Percentiles rank a stretch among this genome's conserved stretches.
phyloP scores from a whole-genome alignment of 2,888 invertebrate genomes.

The Dione vanillae region DNA sequence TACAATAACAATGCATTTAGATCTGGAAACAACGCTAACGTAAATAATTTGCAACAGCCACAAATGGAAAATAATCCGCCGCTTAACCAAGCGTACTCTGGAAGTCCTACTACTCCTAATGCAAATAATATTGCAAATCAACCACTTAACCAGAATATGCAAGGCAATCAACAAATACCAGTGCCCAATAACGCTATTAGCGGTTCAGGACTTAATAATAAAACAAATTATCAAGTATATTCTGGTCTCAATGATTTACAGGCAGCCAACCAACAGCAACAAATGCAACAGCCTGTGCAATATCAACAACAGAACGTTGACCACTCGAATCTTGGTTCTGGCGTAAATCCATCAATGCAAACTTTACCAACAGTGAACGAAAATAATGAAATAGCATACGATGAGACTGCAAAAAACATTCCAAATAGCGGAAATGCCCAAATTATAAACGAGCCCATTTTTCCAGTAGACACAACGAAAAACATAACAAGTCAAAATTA shows the following conservation, averaged over 20 bases:
- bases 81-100: conserved; percentile 29
- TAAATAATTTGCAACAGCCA: conserved; percentile 23
- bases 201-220: conserved; percentile 8
- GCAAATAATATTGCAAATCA: not conserved
- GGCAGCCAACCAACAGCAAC: conserved; percentile 50
- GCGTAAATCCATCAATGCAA: conserved; percentile 37
- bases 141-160: not conserved
- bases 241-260: conserved; percentile 39
- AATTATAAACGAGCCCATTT: conserved; percentile 64
- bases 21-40: conserved; percentile 35
- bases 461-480: conserved; percentile 63
- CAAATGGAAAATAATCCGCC: conserved; percentile 29
- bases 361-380: conserved; percentile 50
- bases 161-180: conserved; percentile 17
- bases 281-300: conserved; percentile 49
- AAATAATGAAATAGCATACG: conserved; percentile 44
- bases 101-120: not conserved
- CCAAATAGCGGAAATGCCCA: conserved; percentile 40
- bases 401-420: conserved; percentile 23
- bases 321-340: conserved; percentile 53
- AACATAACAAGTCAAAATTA: conserved; percentile 48
- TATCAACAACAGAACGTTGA: conserved; percentile 47
- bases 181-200: not conserved
- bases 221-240: conserved; percentile 36
- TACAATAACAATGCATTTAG: conserved; percentile 50